Conservation (phyloP, 2,797 vertebrate species). For the Dicrostonyx torquatus region DNA sequence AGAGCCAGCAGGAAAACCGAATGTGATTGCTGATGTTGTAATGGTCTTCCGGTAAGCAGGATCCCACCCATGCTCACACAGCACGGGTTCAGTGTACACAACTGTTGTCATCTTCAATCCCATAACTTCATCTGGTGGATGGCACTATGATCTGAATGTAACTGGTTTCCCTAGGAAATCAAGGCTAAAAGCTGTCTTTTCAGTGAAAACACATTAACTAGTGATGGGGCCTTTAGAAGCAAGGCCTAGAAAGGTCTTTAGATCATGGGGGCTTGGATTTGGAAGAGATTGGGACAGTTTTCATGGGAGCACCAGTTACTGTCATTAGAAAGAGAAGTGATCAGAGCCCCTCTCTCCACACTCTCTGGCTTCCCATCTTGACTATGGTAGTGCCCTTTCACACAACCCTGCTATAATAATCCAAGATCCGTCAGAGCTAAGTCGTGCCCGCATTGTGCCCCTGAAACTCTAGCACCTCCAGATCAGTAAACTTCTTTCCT, state of each 20-base stretch:
- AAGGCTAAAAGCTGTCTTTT: neutral
- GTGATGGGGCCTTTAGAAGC: neutral
- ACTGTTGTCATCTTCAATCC: neutral
- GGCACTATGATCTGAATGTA: neutral
- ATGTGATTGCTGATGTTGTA: neutral
- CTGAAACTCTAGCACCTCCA: neutral
- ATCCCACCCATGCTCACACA: neutral
- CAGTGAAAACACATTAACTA: neutral
- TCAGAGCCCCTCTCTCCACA: neutral
- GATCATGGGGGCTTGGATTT: neutral
- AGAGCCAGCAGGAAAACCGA: neutral
- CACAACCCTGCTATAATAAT: neutral
- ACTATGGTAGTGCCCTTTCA: neutral
- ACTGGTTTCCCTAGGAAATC: neutral
- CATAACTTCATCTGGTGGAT: neutral
- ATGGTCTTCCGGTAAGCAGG: neutral
- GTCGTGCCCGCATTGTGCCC: neutral
- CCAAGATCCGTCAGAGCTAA: neutral
- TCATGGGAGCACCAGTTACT: neutral
- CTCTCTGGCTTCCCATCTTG: neutral
- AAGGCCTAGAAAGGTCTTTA: neutral
- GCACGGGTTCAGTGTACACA: no score
- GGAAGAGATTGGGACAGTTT: neutral
- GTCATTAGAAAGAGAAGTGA: neutral
- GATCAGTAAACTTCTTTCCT: neutral